phyloP scores from a whole-genome alignment of 2,797 vertebrate species.

The Chaetodon trifasciatus region DNA sequence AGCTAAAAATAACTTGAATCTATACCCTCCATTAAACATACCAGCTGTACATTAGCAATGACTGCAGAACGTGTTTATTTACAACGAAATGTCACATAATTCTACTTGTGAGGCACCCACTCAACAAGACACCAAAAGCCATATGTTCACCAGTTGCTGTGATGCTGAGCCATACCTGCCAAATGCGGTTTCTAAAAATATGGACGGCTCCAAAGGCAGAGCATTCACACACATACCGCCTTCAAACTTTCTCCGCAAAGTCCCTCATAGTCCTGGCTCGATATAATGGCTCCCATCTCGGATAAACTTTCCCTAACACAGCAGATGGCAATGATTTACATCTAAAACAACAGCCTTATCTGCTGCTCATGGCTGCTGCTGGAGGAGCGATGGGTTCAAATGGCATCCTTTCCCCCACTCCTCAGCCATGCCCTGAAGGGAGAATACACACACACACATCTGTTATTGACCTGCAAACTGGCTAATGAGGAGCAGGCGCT shows the following conservation, averaged over 20 bases:
- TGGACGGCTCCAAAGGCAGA: slow-evolving; percentile 5
- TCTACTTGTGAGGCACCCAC: slow-evolving; percentile 52
- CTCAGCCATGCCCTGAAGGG: slow-evolving; percentile 66
- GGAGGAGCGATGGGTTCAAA: slow-evolving; percentile 50
- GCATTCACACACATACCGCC: background rate
- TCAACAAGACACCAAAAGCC: slow-evolving; percentile 14
- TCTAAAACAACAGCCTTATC: slow-evolving; percentile 67
- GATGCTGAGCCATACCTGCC: slow-evolving; percentile 50
- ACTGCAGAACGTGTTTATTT: slow-evolving; percentile 13
- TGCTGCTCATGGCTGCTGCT: slow-evolving; percentile 63
- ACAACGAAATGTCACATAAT: slow-evolving; percentile 18
- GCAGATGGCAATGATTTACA: slow-evolving; percentile 80
- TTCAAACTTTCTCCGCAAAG: slow-evolving; percentile 54
- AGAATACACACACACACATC: slow-evolving; percentile 59
- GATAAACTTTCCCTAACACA: slow-evolving; percentile 51
- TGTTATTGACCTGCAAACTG: slow-evolving; percentile 75
- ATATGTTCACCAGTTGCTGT: slow-evolving; percentile 57
- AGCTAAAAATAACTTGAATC: slow-evolving; percentile 41
- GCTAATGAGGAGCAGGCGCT: slow-evolving; percentile 70
- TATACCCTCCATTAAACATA: slow-evolving; percentile 22
- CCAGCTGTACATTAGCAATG: slow-evolving; percentile 26
- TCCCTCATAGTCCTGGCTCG: slow-evolving; percentile 35
- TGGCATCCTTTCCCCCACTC: slow-evolving; percentile 29
- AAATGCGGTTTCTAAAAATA: slow-evolving; percentile 59
- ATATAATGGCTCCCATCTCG: slow-evolving; percentile 48